Evolutionary conservation across 1,140 invertebrate genomes (phyloP).

Genomic region (Ostrea edulis): DNA sequence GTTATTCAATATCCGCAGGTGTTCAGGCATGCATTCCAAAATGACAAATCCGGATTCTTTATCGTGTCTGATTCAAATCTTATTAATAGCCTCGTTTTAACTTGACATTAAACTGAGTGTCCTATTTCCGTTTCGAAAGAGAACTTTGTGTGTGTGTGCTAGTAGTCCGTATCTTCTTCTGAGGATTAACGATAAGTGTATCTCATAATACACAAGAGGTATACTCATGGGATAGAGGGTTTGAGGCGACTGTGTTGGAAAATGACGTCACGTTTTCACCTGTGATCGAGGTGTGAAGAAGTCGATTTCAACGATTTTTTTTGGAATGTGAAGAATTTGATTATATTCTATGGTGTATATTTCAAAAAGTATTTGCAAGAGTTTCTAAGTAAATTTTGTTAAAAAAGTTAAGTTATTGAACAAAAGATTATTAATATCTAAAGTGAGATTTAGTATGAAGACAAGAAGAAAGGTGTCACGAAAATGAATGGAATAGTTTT

Average conservation of each 20-base stretch:
- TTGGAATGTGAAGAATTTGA: slow-evolving; percentile 32
- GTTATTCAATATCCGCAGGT: slow-evolving; percentile 2
- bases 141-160: neutral
- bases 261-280: slow-evolving; percentile 1
- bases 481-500: slow-evolving; percentile 49
- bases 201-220: neutral
- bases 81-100: slow-evolving; percentile 24
- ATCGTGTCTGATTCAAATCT: neutral
- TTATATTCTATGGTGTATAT: neutral
- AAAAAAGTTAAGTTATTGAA: neutral
- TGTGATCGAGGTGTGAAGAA: slow-evolving; percentile 23
- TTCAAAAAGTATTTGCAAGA: neutral
- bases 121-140: slow-evolving; percentile 34
- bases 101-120: slow-evolving; percentile 37
- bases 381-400: neutral
- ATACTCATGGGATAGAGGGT: slow-evolving; percentile 22
- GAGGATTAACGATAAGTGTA: slow-evolving; percentile 9
- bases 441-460: slow-evolving; percentile 4
- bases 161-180: slow-evolving; percentile 1
- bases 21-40: neutral
- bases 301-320: neutral
- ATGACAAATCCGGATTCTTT: slow-evolving; percentile 25
- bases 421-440: neutral
- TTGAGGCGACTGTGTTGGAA: neutral
- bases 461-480: neutral